Evolutionary conservation across 2,797 vertebrate species (phyloP).

Genomic region (Tiaroga cobitis): DNA sequence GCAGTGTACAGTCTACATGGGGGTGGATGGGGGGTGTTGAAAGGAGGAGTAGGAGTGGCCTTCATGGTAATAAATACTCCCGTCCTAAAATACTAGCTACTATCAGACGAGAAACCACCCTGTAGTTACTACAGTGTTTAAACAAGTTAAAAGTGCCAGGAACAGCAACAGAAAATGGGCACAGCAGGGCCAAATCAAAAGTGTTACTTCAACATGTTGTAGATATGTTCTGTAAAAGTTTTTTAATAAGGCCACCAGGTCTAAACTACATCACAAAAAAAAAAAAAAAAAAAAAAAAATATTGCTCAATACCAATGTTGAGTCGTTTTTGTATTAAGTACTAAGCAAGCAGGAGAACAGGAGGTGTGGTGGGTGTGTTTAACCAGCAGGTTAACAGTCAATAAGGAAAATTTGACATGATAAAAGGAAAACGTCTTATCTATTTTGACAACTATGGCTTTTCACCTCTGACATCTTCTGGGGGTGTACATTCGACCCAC

Average conservation of each 20-base stretch:
- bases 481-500: neutral
- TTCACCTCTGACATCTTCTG: neutral
- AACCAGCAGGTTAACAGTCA: slow-evolving; percentile 40
- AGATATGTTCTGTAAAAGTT: neutral
- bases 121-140: slow-evolving; percentile 10
- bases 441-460: slow-evolving; percentile 4
- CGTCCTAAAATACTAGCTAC: slow-evolving; percentile 50
- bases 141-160: neutral
- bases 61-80: slow-evolving; percentile 34
- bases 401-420: neutral
- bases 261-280: neutral
- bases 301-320: neutral
- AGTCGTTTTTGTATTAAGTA: neutral
- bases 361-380: slow-evolving; percentile 19
- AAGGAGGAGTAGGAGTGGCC: slow-evolving; percentile 38
- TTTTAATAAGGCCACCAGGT: neutral
- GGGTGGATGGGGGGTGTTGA: neutral
- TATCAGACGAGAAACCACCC: neutral
- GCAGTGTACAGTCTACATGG: slow-evolving; percentile 60
- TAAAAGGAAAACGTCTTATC: slow-evolving; percentile 14
- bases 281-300: too few relatives aligned
- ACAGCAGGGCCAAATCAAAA: neutral
- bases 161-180: neutral
- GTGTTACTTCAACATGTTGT: neutral
- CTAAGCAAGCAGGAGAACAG: neutral